Evolutionary conservation across 2,888 invertebrate genomes (phyloP), one percentile per base, ranked within the genome.

Genomic region (Megaustenia siamemsis): DNA sequence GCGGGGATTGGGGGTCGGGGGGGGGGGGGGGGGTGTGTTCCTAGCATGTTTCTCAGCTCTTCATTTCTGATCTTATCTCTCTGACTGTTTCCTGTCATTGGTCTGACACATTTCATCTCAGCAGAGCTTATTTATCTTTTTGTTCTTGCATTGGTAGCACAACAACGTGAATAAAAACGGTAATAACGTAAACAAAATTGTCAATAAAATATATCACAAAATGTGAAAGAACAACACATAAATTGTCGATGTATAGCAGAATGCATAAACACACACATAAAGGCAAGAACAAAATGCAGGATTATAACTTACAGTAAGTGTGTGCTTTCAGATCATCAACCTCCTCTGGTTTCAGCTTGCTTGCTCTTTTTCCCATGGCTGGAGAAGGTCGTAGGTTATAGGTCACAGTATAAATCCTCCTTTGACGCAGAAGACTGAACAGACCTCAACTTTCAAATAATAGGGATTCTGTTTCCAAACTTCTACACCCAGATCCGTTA

Each of bases 221-320:
- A 53, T 10, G 21, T 18, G 53, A 53, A 1, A 21, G 21, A 21
- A 21, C 53, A 53, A 21, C 10, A 0, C 15, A 53, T 18, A 49
- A 49, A 8, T 49, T 8, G 49, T 12, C 18, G 49, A 49, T 8
- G 18, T 12, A 18, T 12, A 49, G 49, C 8, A 12, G 10, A 49
- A 49, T 49, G 49, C 18, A 49, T 49, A 12, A 8, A 49, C 18
- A 49, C 18, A 49, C 10, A 8, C 18, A 18, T 49, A 12, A 18
- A 49, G 49, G 18, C 18, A 18, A 49, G 8, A 12, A 12, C 18
- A 49, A 49, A 12, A 49, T 49, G 8, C 49, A 8, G 10, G 3
- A 60, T n/a, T 8, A n/a, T 40, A 86, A 91, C 92, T 92, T 84
- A 92, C 92, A 92, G 83, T 92, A 91, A 5, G 92, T 92, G 71